Conservation (phyloP, 2,113 vertebrate species). For the Indicator maculatus region DNA sequence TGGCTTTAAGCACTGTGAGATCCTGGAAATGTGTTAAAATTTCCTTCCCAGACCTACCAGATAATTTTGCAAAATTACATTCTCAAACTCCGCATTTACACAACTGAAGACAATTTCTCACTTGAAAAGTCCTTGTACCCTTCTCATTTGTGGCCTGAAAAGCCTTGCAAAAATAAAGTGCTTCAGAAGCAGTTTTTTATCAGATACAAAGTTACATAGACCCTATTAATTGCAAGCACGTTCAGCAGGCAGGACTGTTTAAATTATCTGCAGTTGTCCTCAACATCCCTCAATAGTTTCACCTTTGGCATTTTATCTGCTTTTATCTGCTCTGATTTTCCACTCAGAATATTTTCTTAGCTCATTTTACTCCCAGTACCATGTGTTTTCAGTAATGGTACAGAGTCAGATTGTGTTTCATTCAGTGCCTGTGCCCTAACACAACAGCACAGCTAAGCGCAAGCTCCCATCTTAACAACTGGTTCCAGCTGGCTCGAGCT, state of each 20-base stretch:
- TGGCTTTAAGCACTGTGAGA: neutral
- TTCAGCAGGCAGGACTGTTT: neutral
- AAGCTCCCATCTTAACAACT: neutral
- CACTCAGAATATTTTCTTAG: neutral
- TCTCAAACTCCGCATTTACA: neutral
- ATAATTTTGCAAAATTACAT: neutral
- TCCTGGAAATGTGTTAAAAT: neutral
- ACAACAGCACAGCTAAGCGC: neutral
- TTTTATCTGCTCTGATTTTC: conserved; percentile 20
- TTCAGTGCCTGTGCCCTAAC: neutral
- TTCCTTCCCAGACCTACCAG: neutral
- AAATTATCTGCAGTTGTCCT: neutral
- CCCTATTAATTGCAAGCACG: neutral
- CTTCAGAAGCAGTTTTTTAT: neutral
- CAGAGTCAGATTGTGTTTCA: neutral
- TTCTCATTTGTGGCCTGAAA: neutral
- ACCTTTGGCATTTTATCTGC: conserved; percentile 5
- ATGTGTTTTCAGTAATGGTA: neutral
- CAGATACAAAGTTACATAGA: neutral
- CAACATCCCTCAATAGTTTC: conserved; percentile 8
- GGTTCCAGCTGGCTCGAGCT: neutral
- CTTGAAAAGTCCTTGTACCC: neutral
- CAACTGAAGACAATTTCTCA: neutral
- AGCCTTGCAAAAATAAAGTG: neutral
- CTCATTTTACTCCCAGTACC: conserved; percentile 7